These are phyloP conservation scores for Amphipoea lucens DNA, from an alignment of 2,888 invertebrate genomes.

Conservation along the genomic window DNA sequence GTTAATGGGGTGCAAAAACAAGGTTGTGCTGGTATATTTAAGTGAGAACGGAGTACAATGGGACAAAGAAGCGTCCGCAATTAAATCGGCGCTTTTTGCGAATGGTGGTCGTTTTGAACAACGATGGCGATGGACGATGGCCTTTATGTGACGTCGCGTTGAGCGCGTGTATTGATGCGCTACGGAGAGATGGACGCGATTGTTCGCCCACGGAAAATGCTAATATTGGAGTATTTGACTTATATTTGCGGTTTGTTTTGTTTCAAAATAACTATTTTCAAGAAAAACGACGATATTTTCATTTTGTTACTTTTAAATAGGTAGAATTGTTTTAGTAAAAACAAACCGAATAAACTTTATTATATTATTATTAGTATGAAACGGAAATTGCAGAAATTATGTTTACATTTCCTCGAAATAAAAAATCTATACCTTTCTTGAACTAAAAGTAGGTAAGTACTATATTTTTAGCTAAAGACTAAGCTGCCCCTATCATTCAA, in stretches of 20 bases:
- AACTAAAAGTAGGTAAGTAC: neutral
- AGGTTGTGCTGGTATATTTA: slow-evolving; percentile 68
- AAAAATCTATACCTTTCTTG: neutral
- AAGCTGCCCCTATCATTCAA: neutral
- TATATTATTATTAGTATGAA: too few species aligned
- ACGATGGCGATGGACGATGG: slow-evolving; percentile 55
- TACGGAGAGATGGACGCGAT: slow-evolving; percentile 61
- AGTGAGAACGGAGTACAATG: slow-evolving; percentile 72
- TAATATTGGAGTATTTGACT: slow-evolving; percentile 32
- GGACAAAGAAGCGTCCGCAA: slow-evolving; percentile 73
- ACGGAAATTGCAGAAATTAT: too few species aligned
- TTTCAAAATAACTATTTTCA: neutral
- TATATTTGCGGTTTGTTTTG: slow-evolving; percentile 8
- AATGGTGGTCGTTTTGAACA: slow-evolving; percentile 67
- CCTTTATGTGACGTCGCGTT: slow-evolving; percentile 69
- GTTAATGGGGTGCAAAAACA: slow-evolving; percentile 30
- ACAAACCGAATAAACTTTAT: too few species aligned
- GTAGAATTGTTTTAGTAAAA: neutral
- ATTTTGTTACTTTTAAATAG: neutral
- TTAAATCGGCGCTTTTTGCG: slow-evolving; percentile 73
- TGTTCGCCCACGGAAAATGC: slow-evolving; percentile 45
- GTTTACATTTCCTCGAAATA: neutral
- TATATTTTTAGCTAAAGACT: neutral
- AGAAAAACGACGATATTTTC: neutral
- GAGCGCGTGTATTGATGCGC: slow-evolving; percentile 71